A percentile compares a stretch with the other conserved stretches of the same genome.
Evolutionary conservation across 2,113 vertebrate species (phyloP).

Genomic region (Machaerirhynchus nigripectus): DNA sequence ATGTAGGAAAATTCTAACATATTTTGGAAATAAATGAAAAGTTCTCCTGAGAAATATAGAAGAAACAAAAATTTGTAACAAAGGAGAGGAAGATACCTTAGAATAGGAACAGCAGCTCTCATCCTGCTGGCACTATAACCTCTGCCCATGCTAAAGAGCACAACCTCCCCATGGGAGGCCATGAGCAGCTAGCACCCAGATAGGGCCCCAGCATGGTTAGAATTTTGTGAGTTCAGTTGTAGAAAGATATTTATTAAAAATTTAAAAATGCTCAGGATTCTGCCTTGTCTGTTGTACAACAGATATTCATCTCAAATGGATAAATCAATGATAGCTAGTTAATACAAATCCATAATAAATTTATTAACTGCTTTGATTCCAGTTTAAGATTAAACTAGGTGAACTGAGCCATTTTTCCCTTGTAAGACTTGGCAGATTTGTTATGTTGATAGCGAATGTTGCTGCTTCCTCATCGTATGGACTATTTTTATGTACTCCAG

Average conservation of each 20-base stretch:
- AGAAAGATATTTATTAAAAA: background rate
- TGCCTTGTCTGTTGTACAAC: background rate
- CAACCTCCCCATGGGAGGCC: too few species aligned
- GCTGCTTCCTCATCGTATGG: background rate
- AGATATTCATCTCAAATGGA: background rate
- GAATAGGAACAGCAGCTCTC: background rate
- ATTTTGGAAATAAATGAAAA: background rate
- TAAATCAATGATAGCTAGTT: background rate
- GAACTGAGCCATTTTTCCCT: background rate
- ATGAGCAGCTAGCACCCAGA: too few species aligned
- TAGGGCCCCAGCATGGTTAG: background rate
- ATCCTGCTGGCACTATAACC: background rate
- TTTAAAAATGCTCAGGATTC: background rate
- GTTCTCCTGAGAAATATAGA: background rate
- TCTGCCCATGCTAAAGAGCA: background rate
- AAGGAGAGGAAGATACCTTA: background rate
- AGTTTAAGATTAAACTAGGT: background rate
- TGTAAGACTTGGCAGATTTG: background rate
- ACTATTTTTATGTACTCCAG: background rate
- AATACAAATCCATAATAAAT: background rate
- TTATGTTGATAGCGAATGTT: rapidly evolving
- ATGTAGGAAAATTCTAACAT: background rate
- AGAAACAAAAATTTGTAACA: background rate
- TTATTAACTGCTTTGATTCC: background rate
- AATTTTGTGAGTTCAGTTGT: background rate